A percentile compares a stretch with the other conserved stretches of the same genome.
These are phyloP conservation scores for Agriotes lineatus DNA, from an alignment of 2,888 invertebrate genomes.

Conservation along the genomic window DNA sequence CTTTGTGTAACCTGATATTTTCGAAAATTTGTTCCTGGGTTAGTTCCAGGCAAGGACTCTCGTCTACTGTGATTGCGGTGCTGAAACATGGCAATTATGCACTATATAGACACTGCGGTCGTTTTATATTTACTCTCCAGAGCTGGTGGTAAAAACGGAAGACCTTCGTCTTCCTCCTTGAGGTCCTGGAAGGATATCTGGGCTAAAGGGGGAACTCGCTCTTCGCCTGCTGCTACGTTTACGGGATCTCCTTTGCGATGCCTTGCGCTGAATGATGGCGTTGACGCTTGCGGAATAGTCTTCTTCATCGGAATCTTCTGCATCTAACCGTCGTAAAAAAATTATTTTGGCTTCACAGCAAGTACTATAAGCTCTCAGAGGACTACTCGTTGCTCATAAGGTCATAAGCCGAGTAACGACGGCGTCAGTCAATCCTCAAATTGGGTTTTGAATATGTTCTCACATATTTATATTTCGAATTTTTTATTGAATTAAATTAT, in stretches of 20 bases:
- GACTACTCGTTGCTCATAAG: too few species aligned
- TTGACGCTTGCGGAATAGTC: slow-evolving; percentile 90
- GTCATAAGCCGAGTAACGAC: too few species aligned
- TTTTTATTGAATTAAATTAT: too few species aligned
- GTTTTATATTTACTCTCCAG: slow-evolving; percentile 78
- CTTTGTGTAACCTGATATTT: slow-evolving; percentile 91
- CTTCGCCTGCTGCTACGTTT: slow-evolving; percentile 74
- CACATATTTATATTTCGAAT: too few species aligned
- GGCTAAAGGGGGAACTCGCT: slow-evolving; percentile 73
- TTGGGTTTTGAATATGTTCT: too few species aligned
- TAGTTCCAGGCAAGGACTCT: slow-evolving; percentile 72
- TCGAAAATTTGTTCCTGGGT: slow-evolving; percentile 91
- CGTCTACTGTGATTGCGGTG: slow-evolving; percentile 84
- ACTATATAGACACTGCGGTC: not conserved
- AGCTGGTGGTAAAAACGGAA: slow-evolving; percentile 87
- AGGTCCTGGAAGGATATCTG: slow-evolving; percentile 63
- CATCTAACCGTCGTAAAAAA: slow-evolving; percentile 46
- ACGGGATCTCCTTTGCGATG: slow-evolving; percentile 78
- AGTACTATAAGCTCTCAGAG: too few species aligned
- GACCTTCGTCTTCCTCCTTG: slow-evolving; percentile 71
- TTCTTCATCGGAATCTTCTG: slow-evolving; percentile 78
- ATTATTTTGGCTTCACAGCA: too few species aligned
- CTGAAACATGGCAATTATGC: slow-evolving; percentile 63
- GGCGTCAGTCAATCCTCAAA: too few species aligned
- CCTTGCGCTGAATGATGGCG: slow-evolving; percentile 84